Evolutionary conservation across 2,797 vertebrate species (phyloP).

Genomic region (Prionace glauca): DNA sequence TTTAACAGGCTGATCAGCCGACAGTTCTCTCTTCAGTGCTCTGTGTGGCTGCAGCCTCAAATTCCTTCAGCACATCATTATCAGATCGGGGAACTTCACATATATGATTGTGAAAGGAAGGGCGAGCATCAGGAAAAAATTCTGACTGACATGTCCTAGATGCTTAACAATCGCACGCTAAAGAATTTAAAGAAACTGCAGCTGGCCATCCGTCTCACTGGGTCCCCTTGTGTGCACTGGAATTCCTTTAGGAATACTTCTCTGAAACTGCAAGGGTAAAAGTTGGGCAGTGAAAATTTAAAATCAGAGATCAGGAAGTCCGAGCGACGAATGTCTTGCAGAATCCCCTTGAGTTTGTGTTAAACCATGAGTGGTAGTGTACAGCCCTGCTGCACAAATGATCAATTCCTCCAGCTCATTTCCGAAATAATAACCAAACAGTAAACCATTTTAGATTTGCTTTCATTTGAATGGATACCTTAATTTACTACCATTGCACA

Average conservation of each 20-base stretch:
- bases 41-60: not conserved
- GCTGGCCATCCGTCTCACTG: not conserved
- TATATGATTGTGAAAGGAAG: not conserved
- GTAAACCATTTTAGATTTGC: not conserved
- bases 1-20: not conserved
- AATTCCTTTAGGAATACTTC: not conserved
- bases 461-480: not conserved
- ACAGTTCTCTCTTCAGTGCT: not conserved
- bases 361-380: not conserved
- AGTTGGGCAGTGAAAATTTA: not conserved
- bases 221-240: not conserved
- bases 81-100: not conserved
- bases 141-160: not conserved
- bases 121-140: not conserved
- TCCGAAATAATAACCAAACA: not conserved
- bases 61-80: not conserved
- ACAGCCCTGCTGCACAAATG: not conserved
- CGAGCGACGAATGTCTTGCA: not conserved
- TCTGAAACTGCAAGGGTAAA: not conserved
- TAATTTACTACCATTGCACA: not conserved
- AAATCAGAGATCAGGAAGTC: not conserved
- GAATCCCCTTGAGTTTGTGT: not conserved
- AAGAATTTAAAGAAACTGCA: conserved; percentile 28
- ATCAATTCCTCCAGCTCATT: not conserved
- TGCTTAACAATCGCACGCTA: conserved; percentile 11